These are phyloP conservation scores for Hesperophylax magnus DNA, from an alignment of 1,140 invertebrate genomes.

Conservation along the genomic window DNA sequence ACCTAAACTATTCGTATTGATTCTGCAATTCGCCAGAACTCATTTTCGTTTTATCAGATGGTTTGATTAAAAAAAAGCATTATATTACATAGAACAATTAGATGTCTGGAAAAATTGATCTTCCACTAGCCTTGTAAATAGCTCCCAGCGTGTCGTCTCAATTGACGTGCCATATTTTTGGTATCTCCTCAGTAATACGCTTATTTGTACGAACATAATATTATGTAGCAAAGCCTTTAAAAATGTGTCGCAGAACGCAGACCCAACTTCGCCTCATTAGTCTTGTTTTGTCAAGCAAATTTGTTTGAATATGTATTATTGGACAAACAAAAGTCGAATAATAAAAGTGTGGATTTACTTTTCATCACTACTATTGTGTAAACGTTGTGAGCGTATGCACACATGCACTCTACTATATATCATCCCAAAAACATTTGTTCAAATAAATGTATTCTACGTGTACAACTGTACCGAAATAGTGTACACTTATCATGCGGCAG, in stretches of 20 bases:
- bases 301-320: slow-evolving; percentile 37
- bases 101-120: no score
- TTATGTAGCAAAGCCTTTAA: neutral
- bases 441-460: slow-evolving; percentile 30
- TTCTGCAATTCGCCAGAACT: no score
- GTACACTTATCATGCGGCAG: neutral
- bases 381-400: slow-evolving; percentile 19
- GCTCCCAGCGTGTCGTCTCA: no score
- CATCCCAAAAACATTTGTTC: slow-evolving; percentile 25
- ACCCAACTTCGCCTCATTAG: slow-evolving; percentile 5
- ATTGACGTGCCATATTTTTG: no score
- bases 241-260: slow-evolving; percentile 15
- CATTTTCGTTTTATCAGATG: no score
- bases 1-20: no score
- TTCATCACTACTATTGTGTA: slow-evolving; percentile 29
- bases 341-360: slow-evolving; percentile 26
- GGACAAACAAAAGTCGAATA: slow-evolving; percentile 29
- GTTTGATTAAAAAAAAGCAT: no score
- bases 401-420: slow-evolving; percentile 23
- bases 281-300: slow-evolving; percentile 33
- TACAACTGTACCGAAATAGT: neutral
- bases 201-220: neutral
- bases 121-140: no score
- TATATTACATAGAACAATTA: no score
- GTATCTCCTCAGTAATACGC: no score